These are phyloP conservation scores for Sinelater perroti DNA, from an alignment of 2,888 invertebrate species.

Conservation along the genomic window DNA sequence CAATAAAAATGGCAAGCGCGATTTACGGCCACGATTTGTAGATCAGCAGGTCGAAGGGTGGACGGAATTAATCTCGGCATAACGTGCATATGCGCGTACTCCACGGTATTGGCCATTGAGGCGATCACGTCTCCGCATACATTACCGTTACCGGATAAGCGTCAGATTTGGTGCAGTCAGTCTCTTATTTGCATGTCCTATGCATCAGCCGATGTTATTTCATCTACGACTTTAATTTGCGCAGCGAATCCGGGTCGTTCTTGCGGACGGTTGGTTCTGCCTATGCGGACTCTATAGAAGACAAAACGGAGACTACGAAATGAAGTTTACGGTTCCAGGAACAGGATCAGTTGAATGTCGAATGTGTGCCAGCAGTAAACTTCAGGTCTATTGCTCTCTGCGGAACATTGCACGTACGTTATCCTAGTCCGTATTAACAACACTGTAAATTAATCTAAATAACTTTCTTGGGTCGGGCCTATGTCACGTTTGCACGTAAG, in stretches of 20 bases:
- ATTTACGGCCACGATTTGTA: constrained; percentile 26
- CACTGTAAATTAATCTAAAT: constrained; percentile 29
- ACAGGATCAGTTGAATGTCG: no score
- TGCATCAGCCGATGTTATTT: no score
- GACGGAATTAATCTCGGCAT: constrained; percentile 25
- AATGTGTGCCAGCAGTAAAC: no score
- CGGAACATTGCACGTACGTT: no score
- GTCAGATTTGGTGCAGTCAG: not conserved
- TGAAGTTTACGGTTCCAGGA: no score
- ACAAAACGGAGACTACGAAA: no score
- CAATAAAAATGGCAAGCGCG: constrained; percentile 12
- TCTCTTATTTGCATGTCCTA: no score
- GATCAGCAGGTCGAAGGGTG: constrained; percentile 34
- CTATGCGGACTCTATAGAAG: no score
- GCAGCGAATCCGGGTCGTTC: no score
- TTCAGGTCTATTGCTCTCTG: no score
- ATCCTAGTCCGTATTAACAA: constrained; percentile 14
- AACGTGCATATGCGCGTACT: constrained; percentile 29
- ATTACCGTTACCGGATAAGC: constrained; percentile 17
- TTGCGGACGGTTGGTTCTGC: no score
- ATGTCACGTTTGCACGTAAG: constrained; percentile 23
- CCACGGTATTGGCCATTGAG: constrained; percentile 20
- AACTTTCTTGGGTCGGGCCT: constrained; percentile 18
- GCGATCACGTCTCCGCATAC: constrained; percentile 25
- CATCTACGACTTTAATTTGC: no score